Percentiles rank a stretch among this genome's conserved stretches.
These are phyloP conservation scores for Macaria liturata DNA, from an alignment of 2,888 invertebrate genomes.

Conservation along the genomic window DNA sequence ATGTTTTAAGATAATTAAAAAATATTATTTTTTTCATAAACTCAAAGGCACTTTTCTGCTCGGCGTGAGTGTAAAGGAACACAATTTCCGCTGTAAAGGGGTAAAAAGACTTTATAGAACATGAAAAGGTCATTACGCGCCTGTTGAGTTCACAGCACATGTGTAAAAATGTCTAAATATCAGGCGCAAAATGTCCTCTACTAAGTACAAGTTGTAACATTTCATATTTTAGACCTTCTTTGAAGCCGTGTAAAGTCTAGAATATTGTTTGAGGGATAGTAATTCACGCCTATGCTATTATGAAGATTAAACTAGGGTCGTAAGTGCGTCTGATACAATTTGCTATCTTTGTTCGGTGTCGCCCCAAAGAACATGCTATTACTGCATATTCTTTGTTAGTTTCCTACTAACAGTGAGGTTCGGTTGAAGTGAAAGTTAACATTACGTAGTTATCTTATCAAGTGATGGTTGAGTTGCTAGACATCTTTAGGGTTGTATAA, in stretches of 20 bases:
- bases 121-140: slow-evolving; percentile 72
- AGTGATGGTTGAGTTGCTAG: too few relatives aligned
- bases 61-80: slow-evolving; percentile 63
- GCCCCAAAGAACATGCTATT: not conserved
- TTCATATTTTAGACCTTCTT: slow-evolving; percentile 16
- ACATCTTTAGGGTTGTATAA: too few relatives aligned
- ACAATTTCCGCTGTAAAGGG: slow-evolving; percentile 64
- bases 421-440: too few relatives aligned
- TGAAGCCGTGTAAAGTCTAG: slow-evolving; percentile 15
- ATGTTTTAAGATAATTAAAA: slow-evolving; percentile 28
- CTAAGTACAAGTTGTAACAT: slow-evolving; percentile 14
- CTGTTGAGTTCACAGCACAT: slow-evolving; percentile 69
- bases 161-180: slow-evolving; percentile 54
- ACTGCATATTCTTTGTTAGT: too few relatives aligned
- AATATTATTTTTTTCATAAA: slow-evolving; percentile 44
- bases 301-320: slow-evolving; percentile 8
- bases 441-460: too few relatives aligned
- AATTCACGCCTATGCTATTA: slow-evolving; percentile 1
- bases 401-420: too few relatives aligned
- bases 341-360: slow-evolving; percentile 4
- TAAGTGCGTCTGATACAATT: slow-evolving; percentile 14
- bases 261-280: slow-evolving; percentile 2
- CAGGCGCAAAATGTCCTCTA: slow-evolving; percentile 36
- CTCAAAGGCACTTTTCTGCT: slow-evolving; percentile 66
- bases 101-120: slow-evolving; percentile 72